Evolutionary conservation across 2,113 vertebrate species (phyloP).

Genomic region (Rhinolophus ferrumequinum): DNA sequence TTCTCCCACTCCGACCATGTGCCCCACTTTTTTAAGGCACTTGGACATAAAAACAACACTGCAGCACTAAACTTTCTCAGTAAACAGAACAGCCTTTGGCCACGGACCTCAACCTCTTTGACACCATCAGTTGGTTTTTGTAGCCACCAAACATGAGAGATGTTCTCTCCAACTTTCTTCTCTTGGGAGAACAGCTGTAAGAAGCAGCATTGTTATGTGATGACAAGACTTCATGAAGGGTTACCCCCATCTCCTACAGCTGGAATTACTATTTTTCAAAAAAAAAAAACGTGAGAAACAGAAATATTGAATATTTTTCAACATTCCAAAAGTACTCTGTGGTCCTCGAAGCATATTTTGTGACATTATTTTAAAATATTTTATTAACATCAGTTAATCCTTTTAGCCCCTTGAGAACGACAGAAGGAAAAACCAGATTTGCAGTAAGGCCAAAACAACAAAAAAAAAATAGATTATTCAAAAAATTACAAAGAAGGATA

Average conservation of each 20-base stretch:
- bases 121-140: neutral
- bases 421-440: neutral
- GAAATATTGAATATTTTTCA: neutral
- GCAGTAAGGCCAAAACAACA: neutral
- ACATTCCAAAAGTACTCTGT: neutral
- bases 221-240: neutral
- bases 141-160: neutral
- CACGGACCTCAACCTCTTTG: neutral
- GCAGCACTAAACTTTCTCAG: neutral
- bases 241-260: neutral
- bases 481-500: neutral
- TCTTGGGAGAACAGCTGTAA: conserved; percentile 69
- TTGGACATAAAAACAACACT: neutral
- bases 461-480: neutral
- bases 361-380: neutral
- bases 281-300: conserved; percentile 50
- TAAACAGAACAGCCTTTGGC: conserved; percentile 43
- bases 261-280: neutral
- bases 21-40: neutral
- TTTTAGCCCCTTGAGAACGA: neutral
- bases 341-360: neutral
- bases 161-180: neutral
- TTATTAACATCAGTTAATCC: neutral
- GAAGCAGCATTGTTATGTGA: neutral
- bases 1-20: neutral